Conservation (phyloP, 2,113 vertebrate genomes). For the Triplophysa tibetana region DNA sequence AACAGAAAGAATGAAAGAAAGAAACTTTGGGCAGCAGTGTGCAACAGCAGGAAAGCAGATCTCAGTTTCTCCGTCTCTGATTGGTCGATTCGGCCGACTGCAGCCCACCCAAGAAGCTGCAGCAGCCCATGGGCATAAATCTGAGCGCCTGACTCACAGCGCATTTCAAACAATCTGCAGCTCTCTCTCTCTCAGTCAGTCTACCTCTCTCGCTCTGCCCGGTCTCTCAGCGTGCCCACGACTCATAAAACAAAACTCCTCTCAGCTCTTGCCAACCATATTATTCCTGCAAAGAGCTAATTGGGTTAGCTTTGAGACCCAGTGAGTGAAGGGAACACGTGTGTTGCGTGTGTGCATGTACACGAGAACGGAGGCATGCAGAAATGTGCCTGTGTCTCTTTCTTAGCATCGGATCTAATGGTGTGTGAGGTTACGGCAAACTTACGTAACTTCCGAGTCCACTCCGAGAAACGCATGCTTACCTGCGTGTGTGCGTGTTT, state of each 20-base stretch:
- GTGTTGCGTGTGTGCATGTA: neutral
- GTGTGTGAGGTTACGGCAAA: conserved; percentile 8
- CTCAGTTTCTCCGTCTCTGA: conserved; percentile 61
- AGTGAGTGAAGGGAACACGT: conserved; percentile 5
- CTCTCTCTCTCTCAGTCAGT: conserved; percentile 64
- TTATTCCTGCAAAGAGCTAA: conserved; percentile 70
- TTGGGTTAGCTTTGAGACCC: conserved; percentile 56
- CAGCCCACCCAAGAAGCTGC: conserved; percentile 84
- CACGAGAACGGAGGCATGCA: conserved; percentile 14
- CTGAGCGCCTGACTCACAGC: conserved; percentile 79
- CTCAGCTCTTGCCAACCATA: conserved; percentile 67
- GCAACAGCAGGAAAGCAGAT: conserved; percentile 77
- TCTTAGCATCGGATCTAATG: neutral
- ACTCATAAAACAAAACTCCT: conserved; percentile 70
- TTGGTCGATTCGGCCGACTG: conserved; percentile 54
- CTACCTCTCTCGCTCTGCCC: conserved; percentile 33
- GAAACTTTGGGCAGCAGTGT: conserved; percentile 67
- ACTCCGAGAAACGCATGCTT: neutral
- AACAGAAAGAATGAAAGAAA: conserved; percentile 28
- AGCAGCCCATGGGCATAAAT: conserved; percentile 82
- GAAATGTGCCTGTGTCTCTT: neutral
- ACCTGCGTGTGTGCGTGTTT: conserved; percentile 41
- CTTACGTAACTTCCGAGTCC: neutral
- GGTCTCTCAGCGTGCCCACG: conserved; percentile 50
- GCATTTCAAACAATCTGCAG: conserved; percentile 80